Conservation (phyloP, 2,888 invertebrate species). For the Epistrophella euchroma region DNA sequence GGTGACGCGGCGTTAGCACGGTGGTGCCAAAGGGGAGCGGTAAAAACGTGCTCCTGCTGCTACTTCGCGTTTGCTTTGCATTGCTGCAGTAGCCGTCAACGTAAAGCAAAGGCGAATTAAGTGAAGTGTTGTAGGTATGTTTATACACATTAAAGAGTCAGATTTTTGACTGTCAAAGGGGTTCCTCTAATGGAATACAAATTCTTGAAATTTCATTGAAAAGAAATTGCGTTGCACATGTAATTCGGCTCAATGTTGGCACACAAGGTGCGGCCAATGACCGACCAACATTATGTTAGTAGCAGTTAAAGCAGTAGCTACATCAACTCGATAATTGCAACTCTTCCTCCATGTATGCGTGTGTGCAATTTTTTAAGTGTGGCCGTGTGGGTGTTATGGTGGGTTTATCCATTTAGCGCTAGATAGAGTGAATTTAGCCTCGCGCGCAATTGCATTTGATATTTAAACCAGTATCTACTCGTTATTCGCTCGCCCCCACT, state of each 20-base stretch:
- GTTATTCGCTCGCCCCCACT: slow-evolving; percentile 59
- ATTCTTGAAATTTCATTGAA: slow-evolving; percentile 75
- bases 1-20: background rate
- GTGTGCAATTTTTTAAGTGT: background rate
- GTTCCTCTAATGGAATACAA: slow-evolving; percentile 72
- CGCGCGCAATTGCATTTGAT: slow-evolving; percentile 54
- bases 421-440: slow-evolving; percentile 55
- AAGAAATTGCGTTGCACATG: slow-evolving; percentile 73
- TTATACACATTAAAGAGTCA: slow-evolving; percentile 35
- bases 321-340: slow-evolving; percentile 32
- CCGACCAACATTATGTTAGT: slow-evolving; percentile 68
- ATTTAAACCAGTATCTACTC: slow-evolving; percentile 34
- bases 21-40: slow-evolving; percentile 12
- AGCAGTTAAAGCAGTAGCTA: slow-evolving; percentile 40
- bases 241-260: slow-evolving; percentile 76
- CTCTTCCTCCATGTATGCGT: background rate
- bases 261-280: slow-evolving; percentile 77
- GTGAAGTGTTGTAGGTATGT: slow-evolving; percentile 29
- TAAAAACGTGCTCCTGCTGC: slow-evolving; percentile 61
- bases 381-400: background rate
- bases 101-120: background rate
- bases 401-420: slow-evolving; percentile 46
- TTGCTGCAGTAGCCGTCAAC: slow-evolving; percentile 21
- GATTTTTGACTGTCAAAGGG: slow-evolving; percentile 55
- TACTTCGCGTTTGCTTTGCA: slow-evolving; percentile 14